Evolutionary conservation across 2,888 invertebrate species (phyloP).

Genomic region (Gibbula magus): DNA sequence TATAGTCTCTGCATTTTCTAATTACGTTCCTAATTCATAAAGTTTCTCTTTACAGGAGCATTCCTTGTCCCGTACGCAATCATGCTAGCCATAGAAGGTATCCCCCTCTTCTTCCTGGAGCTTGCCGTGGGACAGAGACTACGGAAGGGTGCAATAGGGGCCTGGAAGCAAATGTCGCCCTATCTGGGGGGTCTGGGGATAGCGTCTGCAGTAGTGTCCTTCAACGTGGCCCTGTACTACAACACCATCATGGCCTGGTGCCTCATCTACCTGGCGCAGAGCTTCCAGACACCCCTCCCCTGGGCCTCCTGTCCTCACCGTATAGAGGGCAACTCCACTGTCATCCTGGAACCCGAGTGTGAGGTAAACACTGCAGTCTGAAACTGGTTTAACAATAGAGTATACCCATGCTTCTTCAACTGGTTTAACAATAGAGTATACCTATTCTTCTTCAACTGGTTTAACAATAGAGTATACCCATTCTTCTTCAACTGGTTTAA

Average conservation of each 20-base stretch:
- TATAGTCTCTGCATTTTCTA: too few species aligned
- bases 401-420: neutral
- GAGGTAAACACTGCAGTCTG: constrained; percentile 33
- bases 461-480: too few species aligned
- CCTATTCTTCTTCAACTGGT: neutral
- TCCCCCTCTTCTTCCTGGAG: constrained; percentile 94
- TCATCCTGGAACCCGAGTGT: constrained; percentile 39
- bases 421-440: neutral
- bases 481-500: too few species aligned
- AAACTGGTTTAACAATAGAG: neutral
- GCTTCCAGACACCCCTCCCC: constrained; percentile 89
- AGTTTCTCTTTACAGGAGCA: constrained; percentile 83
- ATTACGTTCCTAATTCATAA: neutral
- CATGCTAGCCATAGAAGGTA: constrained; percentile 88
- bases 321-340: constrained; percentile 29
- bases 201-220: constrained; percentile 91
- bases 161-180: constrained; percentile 95
- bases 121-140: constrained; percentile 95
- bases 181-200: constrained; percentile 96
- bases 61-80: constrained; percentile 97
- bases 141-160: constrained; percentile 91
- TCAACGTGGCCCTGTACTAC: constrained; percentile 95
- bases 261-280: constrained; percentile 93
- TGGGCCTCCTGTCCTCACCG: constrained; percentile 91
- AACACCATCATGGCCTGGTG: constrained; percentile 98